Base-by-base conservation (phyloP, 2,797 vertebrate species). In the Salmo trutta region DNA sequence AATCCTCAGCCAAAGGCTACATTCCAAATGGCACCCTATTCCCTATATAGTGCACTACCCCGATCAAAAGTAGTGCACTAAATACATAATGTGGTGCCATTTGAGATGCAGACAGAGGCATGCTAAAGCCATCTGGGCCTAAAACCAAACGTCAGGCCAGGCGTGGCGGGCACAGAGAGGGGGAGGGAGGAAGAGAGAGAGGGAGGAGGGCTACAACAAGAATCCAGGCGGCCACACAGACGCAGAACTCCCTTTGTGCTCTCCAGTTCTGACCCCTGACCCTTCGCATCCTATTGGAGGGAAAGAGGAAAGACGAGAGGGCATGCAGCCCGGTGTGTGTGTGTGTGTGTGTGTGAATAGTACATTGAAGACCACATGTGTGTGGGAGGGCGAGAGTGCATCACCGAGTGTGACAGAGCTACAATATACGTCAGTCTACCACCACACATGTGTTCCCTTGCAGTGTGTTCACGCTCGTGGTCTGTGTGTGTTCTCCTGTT, bases 271-370 rank as follows among this genome's bases (percentile, higher is more conserved):
- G 91, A 92, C 91, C 91, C 33, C 33, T 90, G 90, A 91, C 89
- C 90, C 87, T 82, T 87, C 82, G 89, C 91, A 92, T 93, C 92
- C 92, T 92, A 91, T 88, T 62, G 81, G 81, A 84, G 79, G 81
- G 77, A 59, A 78, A 8, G 36, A 47, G 41, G 68, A 88, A 87
- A 90, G 84, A 79, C 33, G 85, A 89, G 89, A 90, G 71, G 71
- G 71, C 5, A 29, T 54, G 27, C 52, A 68, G 53, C 16, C 10
- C 47, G 7, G 8, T 27, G 47, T 24, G 67, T 41, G 66, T 69
- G 66, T 79, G n/a, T n/a, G n/a, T n/a, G 77, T 71, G 3, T 64
- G 29, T 69, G 72, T 19, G 47, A 71, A 31, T 71, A 79, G 62
- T 36, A 27, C 33, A 54, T 62, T 7, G 59, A 19, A 19, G 31